Base-by-base conservation (phyloP, 2,888 invertebrate genomes). In the Pseudococcus viburni region DNA sequence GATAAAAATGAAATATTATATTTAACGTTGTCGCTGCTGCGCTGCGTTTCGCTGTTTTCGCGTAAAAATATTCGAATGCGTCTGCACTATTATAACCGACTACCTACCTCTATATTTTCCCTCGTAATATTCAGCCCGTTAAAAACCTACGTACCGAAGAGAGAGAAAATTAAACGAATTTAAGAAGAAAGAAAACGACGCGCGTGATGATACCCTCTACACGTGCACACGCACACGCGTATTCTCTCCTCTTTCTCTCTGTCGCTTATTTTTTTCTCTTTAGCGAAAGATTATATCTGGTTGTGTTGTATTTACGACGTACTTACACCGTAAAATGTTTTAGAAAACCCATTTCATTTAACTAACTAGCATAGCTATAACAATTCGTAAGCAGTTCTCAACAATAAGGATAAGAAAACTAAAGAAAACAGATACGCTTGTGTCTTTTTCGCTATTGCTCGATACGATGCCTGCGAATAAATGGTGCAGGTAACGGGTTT, bases 1-100 rank as follows among this genome's bases (percentile, higher is more conserved):
- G 64, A 64, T 64, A 64, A 64, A 64, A 64, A 64, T 64, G 64
- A 64, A 64, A 64, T 64, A 64, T 64, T 64, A 64, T 64, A 64
- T 64, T 51, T 64, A 64, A 64, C 64, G 64, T 19, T 64, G 64
- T 64, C 64, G 22, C 64, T 64, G 22, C 64, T 22, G 26, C 26
- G 26, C 26, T 33, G 26, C 26, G 26, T 33, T 33, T 33, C 26
- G 26, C 26, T 33, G 26, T 64, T 22, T 64, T 64, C 22, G 19
- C 64, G 64, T 22, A 64, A 64, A 64, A 64, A 64, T 64, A 64
- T 22, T 64, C 64, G 19, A 22, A 64, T 64, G 22, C 64, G 64
- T 64, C 22, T 64, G 22, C 64, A 51, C 51, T 51, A 51, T 51
- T 51, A 51, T 33, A 33, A 51, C 51, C 51, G 51, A 51, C 51